Percentiles rank a stretch among this genome's conserved stretches.
Evolutionary conservation across 2,888 invertebrate genomes (phyloP).

Genomic region (Apodemia duryi): DNA sequence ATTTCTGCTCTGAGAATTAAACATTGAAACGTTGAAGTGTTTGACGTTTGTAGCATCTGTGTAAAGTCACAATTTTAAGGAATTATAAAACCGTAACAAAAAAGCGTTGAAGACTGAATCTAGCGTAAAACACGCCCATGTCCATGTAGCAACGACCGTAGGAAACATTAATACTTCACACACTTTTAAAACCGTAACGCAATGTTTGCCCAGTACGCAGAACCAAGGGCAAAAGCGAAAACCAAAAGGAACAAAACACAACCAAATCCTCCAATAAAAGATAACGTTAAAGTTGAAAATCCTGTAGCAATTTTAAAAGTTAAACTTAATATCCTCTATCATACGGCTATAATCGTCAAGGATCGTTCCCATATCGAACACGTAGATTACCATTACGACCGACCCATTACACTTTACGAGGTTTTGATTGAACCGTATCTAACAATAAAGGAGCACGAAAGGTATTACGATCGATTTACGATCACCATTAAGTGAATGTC

Average conservation of each 20-base stretch:
- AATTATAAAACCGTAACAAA: background rate
- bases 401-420: constrained; percentile 68
- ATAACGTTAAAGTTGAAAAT: background rate
- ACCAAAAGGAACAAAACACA: background rate
- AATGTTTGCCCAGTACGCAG: constrained; percentile 59
- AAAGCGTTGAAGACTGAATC: constrained; percentile 22
- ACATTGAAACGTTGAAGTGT: too few relatives aligned
- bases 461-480: constrained; percentile 57
- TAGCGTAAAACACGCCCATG: constrained; percentile 25
- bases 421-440: constrained; percentile 67
- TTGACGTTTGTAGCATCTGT: too few relatives aligned
- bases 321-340: constrained; percentile 6
- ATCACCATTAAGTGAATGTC: constrained; percentile 49
- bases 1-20: too few relatives aligned
- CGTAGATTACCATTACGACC: constrained; percentile 57
- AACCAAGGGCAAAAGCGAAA: constrained; percentile 27
- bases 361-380: constrained; percentile 69
- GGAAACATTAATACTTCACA: constrained; percentile 49
- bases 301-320: background rate
- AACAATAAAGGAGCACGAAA: constrained; percentile 67
- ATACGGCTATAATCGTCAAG: background rate
- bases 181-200: constrained; percentile 54
- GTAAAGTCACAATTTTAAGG: too few relatives aligned
- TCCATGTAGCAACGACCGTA: constrained; percentile 30
- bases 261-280: constrained; percentile 27